Evolutionary conservation across 2,113 vertebrate species (phyloP).

Genomic region (Blennius ocellaris): DNA sequence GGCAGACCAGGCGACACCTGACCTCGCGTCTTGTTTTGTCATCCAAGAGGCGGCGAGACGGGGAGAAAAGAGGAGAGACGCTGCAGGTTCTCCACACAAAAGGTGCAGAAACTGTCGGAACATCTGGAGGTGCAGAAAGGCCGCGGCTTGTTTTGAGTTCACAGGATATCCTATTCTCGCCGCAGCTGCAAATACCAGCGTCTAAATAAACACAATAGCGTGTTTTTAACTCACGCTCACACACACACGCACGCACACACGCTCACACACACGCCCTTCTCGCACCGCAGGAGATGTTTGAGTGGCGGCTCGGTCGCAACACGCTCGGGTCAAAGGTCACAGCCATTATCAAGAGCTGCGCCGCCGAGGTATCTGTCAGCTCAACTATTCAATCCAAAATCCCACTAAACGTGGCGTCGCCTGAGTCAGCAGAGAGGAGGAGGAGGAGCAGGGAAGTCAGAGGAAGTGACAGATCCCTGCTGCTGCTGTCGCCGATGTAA

Average conservation of each 20-base stretch:
- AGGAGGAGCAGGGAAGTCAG: no score
- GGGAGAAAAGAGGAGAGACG: not conserved
- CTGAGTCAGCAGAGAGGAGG: constrained; percentile 63
- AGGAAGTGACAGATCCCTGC: not conserved
- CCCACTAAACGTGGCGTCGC: constrained; percentile 49
- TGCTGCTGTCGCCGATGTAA: not conserved
- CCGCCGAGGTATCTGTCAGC: constrained; percentile 54
- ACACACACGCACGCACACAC: no score
- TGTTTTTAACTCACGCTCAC: no score
- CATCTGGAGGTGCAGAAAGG: constrained; percentile 60
- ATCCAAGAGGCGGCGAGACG: constrained; percentile 46
- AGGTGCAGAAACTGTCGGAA: constrained; percentile 37
- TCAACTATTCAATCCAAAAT: constrained; percentile 75
- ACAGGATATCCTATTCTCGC: constrained; percentile 77
- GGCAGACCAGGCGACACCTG: constrained; percentile 54
- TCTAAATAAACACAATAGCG: constrained; percentile 44
- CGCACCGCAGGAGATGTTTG: no score
- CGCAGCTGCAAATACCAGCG: constrained; percentile 75
- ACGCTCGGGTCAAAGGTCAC: constrained; percentile 28
- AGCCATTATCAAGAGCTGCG: constrained; percentile 36
- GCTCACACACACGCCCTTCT: no score
- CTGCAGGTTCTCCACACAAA: constrained; percentile 23
- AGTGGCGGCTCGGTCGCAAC: not conserved
- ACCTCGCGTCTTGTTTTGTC: constrained; percentile 74
- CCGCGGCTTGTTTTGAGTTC: constrained; percentile 77